Evolutionary conservation across 2,797 vertebrate species (phyloP).

Genomic region (Sebastes vulpes): DNA sequence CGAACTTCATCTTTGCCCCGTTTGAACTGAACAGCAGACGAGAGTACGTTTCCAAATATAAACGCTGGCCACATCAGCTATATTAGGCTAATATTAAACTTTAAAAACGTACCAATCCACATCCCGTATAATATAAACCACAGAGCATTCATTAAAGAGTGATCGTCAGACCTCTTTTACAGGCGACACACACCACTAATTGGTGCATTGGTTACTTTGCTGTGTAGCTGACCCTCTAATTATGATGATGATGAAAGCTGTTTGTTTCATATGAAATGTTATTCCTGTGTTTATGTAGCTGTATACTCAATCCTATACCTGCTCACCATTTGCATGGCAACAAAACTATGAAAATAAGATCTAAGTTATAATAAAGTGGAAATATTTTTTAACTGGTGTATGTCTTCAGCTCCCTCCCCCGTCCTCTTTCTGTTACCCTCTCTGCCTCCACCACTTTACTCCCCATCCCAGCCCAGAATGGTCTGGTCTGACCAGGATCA

Average conservation of each 20-base stretch:
- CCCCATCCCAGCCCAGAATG: not conserved
- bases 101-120: slow-evolving; percentile 10
- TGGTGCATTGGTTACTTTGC: not conserved
- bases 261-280: not conserved
- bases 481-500: not conserved
- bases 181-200: slow-evolving; percentile 45
- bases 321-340: not conserved
- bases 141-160: slow-evolving; percentile 33
- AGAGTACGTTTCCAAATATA: not conserved
- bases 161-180: slow-evolving; percentile 34
- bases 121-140: not conserved
- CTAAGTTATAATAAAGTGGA: not conserved
- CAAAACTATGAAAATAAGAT: not conserved
- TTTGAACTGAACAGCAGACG: slow-evolving; percentile 1
- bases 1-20: not conserved
- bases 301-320: not conserved
- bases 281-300: not conserved
- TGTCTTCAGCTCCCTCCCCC: not conserved
- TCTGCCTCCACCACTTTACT: not conserved
- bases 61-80: not conserved
- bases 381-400: not conserved
- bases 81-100: not conserved
- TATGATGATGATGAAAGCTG: slow-evolving; percentile 16
- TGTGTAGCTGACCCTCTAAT: slow-evolving; percentile 30
- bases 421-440: not conserved